phyloP scores from a whole-genome alignment of 2,797 vertebrate species.

The Liparis tanakae region DNA sequence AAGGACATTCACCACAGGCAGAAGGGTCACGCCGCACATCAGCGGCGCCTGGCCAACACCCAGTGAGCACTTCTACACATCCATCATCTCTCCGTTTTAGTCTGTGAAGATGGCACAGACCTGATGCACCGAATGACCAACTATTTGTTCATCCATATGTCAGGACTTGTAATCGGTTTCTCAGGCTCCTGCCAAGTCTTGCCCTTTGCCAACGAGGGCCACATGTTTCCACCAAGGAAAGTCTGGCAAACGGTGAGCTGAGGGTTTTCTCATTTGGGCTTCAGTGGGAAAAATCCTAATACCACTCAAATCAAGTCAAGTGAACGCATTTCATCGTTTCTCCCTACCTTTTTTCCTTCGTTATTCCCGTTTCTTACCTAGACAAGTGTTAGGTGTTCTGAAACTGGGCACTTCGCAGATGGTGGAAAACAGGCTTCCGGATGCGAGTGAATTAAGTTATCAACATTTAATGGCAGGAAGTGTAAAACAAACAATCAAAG shows the following conservation, averaged over 20 bases:
- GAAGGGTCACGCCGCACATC: conserved; percentile 74
- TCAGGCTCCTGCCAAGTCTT: conserved; percentile 89
- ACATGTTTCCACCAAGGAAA: conserved; percentile 85
- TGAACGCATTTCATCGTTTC: conserved; percentile 17
- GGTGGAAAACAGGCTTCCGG: no score
- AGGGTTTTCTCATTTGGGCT: conserved; percentile 72
- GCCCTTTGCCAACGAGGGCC: conserved; percentile 83
- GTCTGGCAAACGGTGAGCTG: conserved; percentile 73
- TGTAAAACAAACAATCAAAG: no score
- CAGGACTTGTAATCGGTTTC: conserved; percentile 92
- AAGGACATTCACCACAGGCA: conserved; percentile 23
- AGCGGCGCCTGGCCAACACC: conserved; percentile 84
- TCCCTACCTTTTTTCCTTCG: background rate
- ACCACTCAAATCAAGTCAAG: conserved; percentile 17
- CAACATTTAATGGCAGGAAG: no score
- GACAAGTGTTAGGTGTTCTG: no score
- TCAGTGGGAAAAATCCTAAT: conserved; percentile 50
- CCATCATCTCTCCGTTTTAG: conserved; percentile 88
- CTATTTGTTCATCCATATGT: conserved; percentile 96
- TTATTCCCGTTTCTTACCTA: background rate
- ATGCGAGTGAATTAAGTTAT: no score
- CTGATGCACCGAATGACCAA: conserved; percentile 92
- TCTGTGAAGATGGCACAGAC: conserved; percentile 90
- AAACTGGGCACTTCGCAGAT: no score
- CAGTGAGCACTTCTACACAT: conserved; percentile 83